Percentiles rank a stretch among this genome's conserved stretches.
Evolutionary conservation across 1,140 invertebrate genomes (phyloP).

Genomic region (Callitettix versicolor): DNA sequence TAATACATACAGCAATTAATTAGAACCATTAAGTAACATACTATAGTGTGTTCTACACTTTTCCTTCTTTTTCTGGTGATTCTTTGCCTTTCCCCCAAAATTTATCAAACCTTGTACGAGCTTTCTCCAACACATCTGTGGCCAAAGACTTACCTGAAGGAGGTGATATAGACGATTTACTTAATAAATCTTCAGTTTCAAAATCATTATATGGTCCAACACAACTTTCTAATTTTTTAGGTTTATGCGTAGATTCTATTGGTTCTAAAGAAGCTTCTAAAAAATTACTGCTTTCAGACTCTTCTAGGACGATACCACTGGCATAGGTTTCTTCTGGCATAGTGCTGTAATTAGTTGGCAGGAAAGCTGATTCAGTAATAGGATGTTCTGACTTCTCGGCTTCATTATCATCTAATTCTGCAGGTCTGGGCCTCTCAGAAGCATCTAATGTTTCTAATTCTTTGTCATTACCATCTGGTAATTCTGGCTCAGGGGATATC

Average conservation of each 20-base stretch:
- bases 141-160: conserved; percentile 31
- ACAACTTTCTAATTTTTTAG: conserved; percentile 14
- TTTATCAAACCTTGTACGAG: conserved; percentile 71
- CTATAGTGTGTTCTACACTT: too few species aligned
- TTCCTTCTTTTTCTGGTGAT: conserved; percentile 25
- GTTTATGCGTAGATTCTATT: conserved; percentile 4
- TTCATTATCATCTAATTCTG: too few species aligned
- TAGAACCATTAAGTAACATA: too few species aligned
- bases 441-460: too few species aligned
- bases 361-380: too few species aligned
- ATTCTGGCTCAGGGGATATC: too few species aligned
- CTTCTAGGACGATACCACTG: conserved; percentile 34
- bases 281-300: conserved; percentile 28
- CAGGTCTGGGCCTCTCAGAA: too few species aligned
- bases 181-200: conserved; percentile 12
- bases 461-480: too few species aligned
- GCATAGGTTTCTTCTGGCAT: conserved; percentile 37
- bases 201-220: conserved; percentile 8
- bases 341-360: too few species aligned
- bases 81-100: conserved; percentile 54
- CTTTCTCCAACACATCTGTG: conserved; percentile 68
- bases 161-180: conserved; percentile 11
- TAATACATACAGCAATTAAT: too few species aligned
- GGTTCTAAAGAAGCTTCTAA: conserved; percentile 1
- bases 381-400: too few species aligned